phyloP scores from a whole-genome alignment of 1,140 invertebrate species.

The Tetramorium parvispinum region DNA sequence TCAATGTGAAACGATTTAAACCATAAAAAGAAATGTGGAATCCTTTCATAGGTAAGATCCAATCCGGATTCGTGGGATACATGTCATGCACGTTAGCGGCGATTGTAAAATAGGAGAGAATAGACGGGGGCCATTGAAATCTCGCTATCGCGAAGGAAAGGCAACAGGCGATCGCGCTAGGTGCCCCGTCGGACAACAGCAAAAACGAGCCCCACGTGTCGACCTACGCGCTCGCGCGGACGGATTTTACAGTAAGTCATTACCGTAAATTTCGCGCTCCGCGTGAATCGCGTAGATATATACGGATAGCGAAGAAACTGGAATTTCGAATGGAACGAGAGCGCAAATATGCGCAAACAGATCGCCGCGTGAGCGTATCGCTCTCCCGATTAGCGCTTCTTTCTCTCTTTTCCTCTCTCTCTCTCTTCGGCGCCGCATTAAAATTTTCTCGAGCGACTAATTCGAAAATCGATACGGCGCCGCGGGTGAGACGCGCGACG shows the following conservation, averaged over 20 bases:
- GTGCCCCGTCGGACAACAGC: not conserved
- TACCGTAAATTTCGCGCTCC: constrained; percentile 16
- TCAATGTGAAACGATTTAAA: not conserved
- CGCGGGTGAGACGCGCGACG: constrained; percentile 7
- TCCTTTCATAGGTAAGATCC: not conserved
- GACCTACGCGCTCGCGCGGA: not conserved
- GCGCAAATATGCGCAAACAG: not conserved
- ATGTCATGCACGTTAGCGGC: not conserved
- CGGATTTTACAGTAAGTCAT: not conserved
- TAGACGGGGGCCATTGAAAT: constrained; percentile 21
- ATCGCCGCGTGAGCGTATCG: constrained; percentile 17
- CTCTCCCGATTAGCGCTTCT: not conserved
- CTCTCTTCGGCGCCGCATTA: not conserved
- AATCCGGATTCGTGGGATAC: not conserved
- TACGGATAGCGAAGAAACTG: not conserved
- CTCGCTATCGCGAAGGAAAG: not conserved
- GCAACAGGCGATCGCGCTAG: not conserved
- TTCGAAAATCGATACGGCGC: constrained; percentile 51
- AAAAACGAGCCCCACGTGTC: constrained; percentile 28
- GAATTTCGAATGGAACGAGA: not conserved
- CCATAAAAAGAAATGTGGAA: not conserved
- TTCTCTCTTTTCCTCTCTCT: not conserved
- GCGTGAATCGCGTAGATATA: constrained; percentile 1
- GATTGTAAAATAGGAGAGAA: constrained; percentile 7
- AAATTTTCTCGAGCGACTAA: constrained; percentile 37